Evolutionary conservation across 2,888 invertebrate species (phyloP), one percentile per base, ranked within the genome.

Genomic region (Zaprionus bogoriensis): DNA sequence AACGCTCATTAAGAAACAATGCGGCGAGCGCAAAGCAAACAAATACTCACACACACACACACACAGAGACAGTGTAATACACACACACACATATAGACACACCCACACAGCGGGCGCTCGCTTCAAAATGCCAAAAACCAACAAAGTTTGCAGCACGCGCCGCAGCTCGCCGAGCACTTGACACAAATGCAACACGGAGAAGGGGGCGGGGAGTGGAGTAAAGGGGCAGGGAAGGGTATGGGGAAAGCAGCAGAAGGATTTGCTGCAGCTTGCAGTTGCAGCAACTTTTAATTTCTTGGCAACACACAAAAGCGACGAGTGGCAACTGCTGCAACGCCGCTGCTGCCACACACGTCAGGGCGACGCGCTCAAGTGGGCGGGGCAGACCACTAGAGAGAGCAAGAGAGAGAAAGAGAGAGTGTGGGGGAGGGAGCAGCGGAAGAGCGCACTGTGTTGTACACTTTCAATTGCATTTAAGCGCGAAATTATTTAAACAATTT

Each of bases 401-500:
- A 3, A 7, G 6, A n/a, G 23, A 6, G 42, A 12, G 14, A 4
- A 5, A 17, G 17, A 14, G 32, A 17, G 9, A 7, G 6, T 5
- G 23, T 5, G 42, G 6, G 14, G 3, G 10, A 17, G 17, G 28
- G 2, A 2, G 17, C 4, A 17, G 20, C 23, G n/a, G 4, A 19
- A 25, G 14, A n/a, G 27, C 25, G 17, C 7, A 7, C 22, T 20
- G n/a, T 36, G 20, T 28, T 51, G 42, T 20, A 57, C 74, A 80
- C 79, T 78, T 73, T 78, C 82, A 78, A 83, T 77, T 76, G 82
- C 82, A 82, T 83, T 83, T 74, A 80, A 83, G 83, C 84, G 84
- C 67, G 65, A 87, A 83, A 83, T 83, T 83, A 87, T 86, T 83
- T 83, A 83, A 83, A 87, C 83, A 83, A 86, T 83, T 87, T 87